Evolutionary conservation across 2,113 vertebrate genomes (phyloP).

Genomic region (Ageneiosus marmoratus): DNA sequence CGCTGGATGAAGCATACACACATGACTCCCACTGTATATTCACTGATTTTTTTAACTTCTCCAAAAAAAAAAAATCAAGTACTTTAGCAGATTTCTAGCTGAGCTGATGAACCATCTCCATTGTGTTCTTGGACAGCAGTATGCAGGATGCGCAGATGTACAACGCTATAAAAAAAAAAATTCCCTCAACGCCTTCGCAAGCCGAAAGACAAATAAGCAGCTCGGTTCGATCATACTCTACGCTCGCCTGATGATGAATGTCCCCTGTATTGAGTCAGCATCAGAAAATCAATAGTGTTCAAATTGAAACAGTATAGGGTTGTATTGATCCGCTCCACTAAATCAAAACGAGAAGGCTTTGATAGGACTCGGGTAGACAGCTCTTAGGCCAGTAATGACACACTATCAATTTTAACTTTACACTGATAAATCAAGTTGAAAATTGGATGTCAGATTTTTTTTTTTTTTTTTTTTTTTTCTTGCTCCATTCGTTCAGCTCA

Average conservation of each 20-base stretch:
- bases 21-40: neutral
- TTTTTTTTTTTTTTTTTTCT: conserved; percentile 28
- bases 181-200: conserved; percentile 26
- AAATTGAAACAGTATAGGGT: conserved; percentile 99
- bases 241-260: conserved; percentile 91
- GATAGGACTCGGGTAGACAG: conserved; percentile 92
- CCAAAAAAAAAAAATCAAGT: neutral
- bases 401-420: conserved; percentile 98
- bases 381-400: conserved; percentile 88
- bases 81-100: conserved; percentile 20
- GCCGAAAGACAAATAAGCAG: conserved; percentile 61
- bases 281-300: conserved; percentile 96
- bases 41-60: neutral
- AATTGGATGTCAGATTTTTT: conserved; percentile 97
- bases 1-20: neutral
- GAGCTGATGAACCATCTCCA: neutral
- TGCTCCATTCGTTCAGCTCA: conserved; percentile 45
- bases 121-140: conserved; percentile 11
- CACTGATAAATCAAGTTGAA: conserved; percentile 99
- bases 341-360: conserved; percentile 92
- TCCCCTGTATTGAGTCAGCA: conserved; percentile 80
- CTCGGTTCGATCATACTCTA: conserved; percentile 71
- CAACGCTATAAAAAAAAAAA: neutral
- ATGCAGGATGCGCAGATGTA: conserved; percentile 12
- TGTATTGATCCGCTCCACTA: conserved; percentile 91